Evolutionary conservation across 2,113 vertebrate genomes (phyloP), one percentile per base, ranked within the genome.

Genomic region (Fregetta grallaria): DNA sequence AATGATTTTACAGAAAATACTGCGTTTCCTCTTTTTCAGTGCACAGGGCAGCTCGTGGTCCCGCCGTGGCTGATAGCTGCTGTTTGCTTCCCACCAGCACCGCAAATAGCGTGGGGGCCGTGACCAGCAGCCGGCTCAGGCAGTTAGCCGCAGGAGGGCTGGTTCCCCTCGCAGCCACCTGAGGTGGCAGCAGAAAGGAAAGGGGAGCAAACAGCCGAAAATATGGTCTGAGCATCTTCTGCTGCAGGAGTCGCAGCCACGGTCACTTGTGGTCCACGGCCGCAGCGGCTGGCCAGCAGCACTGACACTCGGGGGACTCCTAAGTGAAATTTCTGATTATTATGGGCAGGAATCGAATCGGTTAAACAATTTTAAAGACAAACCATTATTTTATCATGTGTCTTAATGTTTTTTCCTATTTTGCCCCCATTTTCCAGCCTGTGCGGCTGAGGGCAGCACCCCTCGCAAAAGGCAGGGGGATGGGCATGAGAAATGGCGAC

Each of bases 221-320:
- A 55, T 14, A 5, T 1, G 15, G 34, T 40, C 76, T 5, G 13
- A 53, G 80, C 44, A 12, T 12, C 36, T 55, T 13, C 82, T 42
- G 61, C 25, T 22, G 34, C 8, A 0, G 53, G 13, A 44, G 52
- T 10, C 2, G 2, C 4, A 0, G 22, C 2, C 1, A 50, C 18
- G 36, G 77, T 38, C 38, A 15, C 38, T 15, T 3, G 2, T 15
- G n/a, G 50, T 9, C 36, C 27, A 1, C 21, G 27, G 53, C 38
- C 27, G 4, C 15, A 10, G 34, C 7, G 7, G 42, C 78, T 2
- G 5, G 49, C 40, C 27, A 38, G 72, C 42, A 40, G 36, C 61
- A 22, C 25, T 10, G 32, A 47, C 10, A 3, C 75, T 15, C 3
- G 3, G 26, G 47, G 30, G 13, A 13, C 10, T 32, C 59, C 68